These are phyloP conservation scores for Agapornis canus DNA, from an alignment of 2,797 vertebrate species.

Conservation along the genomic window DNA sequence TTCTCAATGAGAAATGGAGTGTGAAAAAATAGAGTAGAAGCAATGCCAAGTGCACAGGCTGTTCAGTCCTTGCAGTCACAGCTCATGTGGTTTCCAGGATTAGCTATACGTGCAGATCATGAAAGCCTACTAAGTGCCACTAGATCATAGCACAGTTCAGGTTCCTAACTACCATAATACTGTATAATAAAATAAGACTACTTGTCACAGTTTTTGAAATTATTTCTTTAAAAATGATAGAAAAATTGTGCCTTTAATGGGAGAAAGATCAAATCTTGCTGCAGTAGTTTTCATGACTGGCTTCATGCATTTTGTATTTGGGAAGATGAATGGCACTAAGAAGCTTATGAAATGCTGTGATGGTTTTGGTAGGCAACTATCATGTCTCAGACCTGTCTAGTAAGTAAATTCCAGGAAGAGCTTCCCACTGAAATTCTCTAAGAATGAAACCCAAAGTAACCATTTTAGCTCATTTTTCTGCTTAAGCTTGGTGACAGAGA, in stretches of 20 bases:
- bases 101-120: background rate
- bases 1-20: constrained; percentile 17
- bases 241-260: background rate
- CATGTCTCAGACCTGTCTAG: background rate
- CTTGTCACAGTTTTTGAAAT: background rate
- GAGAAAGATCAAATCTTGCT: background rate
- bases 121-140: background rate
- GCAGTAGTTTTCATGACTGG: background rate
- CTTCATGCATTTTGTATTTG: background rate
- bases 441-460: background rate
- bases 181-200: background rate
- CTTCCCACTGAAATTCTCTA: background rate
- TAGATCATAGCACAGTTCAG: background rate
- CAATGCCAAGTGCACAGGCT: background rate
- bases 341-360: background rate
- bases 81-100: background rate
- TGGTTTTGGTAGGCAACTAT: background rate
- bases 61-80: background rate
- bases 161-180: background rate
- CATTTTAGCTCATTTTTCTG: background rate
- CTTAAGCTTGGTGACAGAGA: background rate
- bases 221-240: background rate
- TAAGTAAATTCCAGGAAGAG: background rate
- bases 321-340: background rate
- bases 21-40: constrained; percentile 22